Conservation (phyloP, 2,888 invertebrate species). For the Ichneumoninae sp. region DNA sequence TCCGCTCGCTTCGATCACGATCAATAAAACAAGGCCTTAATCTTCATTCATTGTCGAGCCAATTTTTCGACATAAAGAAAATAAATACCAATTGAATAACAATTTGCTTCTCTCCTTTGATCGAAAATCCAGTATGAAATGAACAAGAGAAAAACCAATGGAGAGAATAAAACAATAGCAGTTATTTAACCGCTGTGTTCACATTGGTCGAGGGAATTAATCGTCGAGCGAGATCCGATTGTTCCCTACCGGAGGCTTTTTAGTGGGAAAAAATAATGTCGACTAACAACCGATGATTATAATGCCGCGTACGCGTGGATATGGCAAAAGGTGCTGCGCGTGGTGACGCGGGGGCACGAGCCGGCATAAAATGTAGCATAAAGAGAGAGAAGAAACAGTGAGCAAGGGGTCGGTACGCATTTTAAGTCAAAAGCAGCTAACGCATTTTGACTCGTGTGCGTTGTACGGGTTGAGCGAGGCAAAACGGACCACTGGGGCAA, state of each 20-base stretch:
- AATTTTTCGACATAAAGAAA: background rate
- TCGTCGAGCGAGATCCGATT: constrained; percentile 36
- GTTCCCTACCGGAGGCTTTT: constrained; percentile 35
- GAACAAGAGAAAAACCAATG: constrained; percentile 11
- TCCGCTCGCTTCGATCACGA: background rate
- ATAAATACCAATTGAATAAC: background rate
- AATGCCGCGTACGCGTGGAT: constrained; percentile 5
- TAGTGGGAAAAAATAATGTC: constrained; percentile 41
- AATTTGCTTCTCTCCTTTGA: background rate
- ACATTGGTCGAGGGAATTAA: constrained; percentile 24
- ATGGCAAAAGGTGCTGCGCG: constrained; percentile 31
- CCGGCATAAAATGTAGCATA: constrained; percentile 5
- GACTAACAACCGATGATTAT: constrained; percentile 41
- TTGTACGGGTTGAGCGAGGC: background rate
- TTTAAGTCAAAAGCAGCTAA: constrained; percentile 35
- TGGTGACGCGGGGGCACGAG: constrained; percentile 46
- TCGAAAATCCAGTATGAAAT: background rate
- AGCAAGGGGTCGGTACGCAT: constrained; percentile 28
- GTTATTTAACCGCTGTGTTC: constrained; percentile 2
- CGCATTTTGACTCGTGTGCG: constrained; percentile 14
- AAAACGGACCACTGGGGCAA: background rate
- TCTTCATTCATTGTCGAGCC: background rate
- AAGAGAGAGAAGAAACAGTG: background rate
- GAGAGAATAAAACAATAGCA: constrained; percentile 10
- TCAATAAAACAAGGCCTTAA: background rate